Base-by-base conservation (phyloP, 2,888 invertebrate species). In the Caenorhabditis becei region DNA sequence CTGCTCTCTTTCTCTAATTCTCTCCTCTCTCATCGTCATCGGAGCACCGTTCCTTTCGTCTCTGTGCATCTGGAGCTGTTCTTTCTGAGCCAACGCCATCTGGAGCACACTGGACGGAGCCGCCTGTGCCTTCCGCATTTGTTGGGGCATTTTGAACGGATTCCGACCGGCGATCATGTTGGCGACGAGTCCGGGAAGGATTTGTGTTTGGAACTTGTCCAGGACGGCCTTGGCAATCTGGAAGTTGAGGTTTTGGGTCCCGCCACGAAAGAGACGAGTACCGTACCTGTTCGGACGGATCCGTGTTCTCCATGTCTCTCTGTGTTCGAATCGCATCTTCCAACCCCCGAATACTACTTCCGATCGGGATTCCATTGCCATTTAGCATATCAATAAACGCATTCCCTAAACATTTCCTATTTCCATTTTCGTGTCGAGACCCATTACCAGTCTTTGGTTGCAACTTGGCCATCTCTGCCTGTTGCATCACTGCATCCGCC, bases 141-240 rank as follows among this genome's bases (percentile, higher is more conserved):
- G 79, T 74, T 77, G 77, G 0, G 70, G 77, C 63, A 87, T 83
- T 78, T 87, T 84, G 79, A 88, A 88, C 1, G 86, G 86, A 58
- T 88, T 87, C 58, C 71, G 53, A 14, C 87, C 87, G 7, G 87
- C 85, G 3, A 89, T 88, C 77, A 89, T 83, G 53, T 88, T 89
- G 3, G 88, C 88, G 32, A 89, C 89, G 4, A 89, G 70, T 2
- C 88, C 89, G 0, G 89, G 89, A 4, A 89, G 75, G 37, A 89
- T 88, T 75, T 89, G 89, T n/a, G 83, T 83, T 74, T 88, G 89
- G 74, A 89, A 88, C 70, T 88, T 88, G 69, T 89, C 88, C 44
- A 89, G 80, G 1, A 89, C 88, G 1, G 87, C 88, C 71, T 89
- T 89, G 3, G 88, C 89, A 2, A 89, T 87, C 84, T 88, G 78